Evolutionary conservation across 2,888 invertebrate species (phyloP).

Genomic region (Clunio marinus): DNA sequence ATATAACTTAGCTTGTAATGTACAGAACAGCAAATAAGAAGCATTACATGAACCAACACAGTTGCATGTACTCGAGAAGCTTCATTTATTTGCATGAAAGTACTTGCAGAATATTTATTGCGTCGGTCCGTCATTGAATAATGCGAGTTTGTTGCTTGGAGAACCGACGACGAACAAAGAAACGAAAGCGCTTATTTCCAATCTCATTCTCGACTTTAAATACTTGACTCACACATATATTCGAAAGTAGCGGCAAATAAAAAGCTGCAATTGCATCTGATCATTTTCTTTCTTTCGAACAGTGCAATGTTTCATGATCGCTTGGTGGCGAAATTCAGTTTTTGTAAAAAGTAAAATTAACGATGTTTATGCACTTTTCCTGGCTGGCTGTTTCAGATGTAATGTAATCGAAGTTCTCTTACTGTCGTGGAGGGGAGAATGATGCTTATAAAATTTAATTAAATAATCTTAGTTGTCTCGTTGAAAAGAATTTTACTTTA

Average conservation of each 20-base stretch:
- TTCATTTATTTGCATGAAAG: not conserved
- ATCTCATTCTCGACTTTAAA: not conserved
- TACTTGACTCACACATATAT: not conserved
- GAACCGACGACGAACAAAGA: not conserved
- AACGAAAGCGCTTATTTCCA: not conserved
- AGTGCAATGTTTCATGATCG: constrained; percentile 31
- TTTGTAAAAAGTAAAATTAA: constrained; percentile 38
- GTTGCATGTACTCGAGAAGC: not conserved
- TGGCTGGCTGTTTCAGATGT: constrained; percentile 1
- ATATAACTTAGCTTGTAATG: not conserved
- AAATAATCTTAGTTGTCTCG: too few species aligned
- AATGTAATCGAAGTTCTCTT: too few species aligned
- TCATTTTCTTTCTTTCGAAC: constrained; percentile 16
- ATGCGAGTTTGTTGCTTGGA: too few species aligned
- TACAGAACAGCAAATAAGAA: not conserved
- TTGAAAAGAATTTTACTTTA: too few species aligned
- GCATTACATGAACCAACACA: constrained; percentile 13
- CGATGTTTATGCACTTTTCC: constrained; percentile 33
- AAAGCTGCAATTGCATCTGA: constrained; percentile 33
- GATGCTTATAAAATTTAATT: too few species aligned
- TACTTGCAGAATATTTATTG: not conserved
- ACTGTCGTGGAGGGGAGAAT: too few species aligned
- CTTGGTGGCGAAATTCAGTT: constrained; percentile 38
- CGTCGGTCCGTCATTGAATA: not conserved
- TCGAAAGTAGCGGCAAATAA: not conserved